Evolutionary conservation across 1,140 invertebrate species (phyloP), one percentile per base, ranked within the genome.

Genomic region (Leptinotarsa undecemlineata): DNA sequence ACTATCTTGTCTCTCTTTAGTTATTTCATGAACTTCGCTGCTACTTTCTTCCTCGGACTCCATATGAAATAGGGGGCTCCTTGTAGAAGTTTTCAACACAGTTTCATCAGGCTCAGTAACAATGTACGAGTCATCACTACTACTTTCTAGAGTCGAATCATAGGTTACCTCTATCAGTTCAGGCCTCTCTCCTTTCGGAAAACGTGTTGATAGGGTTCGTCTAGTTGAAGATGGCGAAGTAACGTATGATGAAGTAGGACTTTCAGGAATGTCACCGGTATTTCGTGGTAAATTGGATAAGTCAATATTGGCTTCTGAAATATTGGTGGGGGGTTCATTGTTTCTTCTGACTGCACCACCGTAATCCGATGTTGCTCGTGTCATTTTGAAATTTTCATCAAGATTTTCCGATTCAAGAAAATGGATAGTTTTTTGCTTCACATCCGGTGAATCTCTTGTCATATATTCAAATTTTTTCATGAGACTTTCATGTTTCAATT

Each of bases 21-120:
- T 60, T 48, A 57, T 47, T 60, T 21, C 72, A 14, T 47, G 14
- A n/a, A 51, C 17, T 20, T 76, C 63, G 42, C 68, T 23, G 17
- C 74, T 74, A 61, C 84, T 81, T 48, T 82, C 82, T n/a, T 85
- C 84, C 74, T 84, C 81, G n/a, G 84, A 85, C 79, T 83, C 84
- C 66, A 85, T 81, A 72, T 81, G 82, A 76, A 85, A 85, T 62
- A 85, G 71, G 19, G 85, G 80, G 78, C 78, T 81, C 63, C 79
- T 77, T 61, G 76, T 78, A 4, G 19, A 14, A 17, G 17, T 51
- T 61, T 70, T 75, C 0, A 42, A 11, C 20, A 63, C 47, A 4
- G 61, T 66, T 69, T 82, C 82, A 64, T 74, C 74, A 8, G 79
- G 79, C 69, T 82, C 79, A 3, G 77, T 81, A 3, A 81, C 80